Conservation (phyloP, 2,797 vertebrate genomes). For the Muscicapa comitata region DNA sequence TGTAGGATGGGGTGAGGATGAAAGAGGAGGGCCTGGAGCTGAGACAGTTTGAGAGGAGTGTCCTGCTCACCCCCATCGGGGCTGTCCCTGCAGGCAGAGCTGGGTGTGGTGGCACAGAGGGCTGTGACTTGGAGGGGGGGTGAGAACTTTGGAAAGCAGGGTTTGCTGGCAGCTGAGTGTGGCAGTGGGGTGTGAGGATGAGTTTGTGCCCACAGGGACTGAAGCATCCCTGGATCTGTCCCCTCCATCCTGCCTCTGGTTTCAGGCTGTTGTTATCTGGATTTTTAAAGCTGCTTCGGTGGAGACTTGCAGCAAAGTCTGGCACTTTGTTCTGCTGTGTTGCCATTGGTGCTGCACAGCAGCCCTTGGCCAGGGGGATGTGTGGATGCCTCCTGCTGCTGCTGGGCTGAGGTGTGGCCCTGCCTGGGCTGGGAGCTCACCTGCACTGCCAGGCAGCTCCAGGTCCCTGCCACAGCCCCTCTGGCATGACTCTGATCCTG, state of each 20-base stretch:
- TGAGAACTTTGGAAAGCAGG: neutral
- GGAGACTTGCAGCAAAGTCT: neutral
- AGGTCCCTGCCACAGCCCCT: neutral
- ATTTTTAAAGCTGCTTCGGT: neutral
- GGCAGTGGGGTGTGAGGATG: rapidly evolving
- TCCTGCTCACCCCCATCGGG: rapidly evolving
- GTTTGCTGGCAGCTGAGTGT: neutral
- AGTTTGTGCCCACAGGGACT: neutral
- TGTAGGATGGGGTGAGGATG: neutral
- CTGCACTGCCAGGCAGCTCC: rapidly evolving
- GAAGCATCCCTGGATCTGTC: neutral
- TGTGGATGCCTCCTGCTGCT: neutral
- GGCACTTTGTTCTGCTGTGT: neutral
- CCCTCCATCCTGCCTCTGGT: rapidly evolving
- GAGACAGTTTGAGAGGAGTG: neutral
- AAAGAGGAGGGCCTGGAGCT: neutral
- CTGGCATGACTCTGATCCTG: rapidly evolving
- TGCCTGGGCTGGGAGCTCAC: rapidly evolving
- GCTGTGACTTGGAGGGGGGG: neutral
- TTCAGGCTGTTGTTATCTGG: neutral
- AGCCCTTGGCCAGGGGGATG: neutral
- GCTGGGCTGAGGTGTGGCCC: neutral
- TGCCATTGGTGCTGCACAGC: rapidly evolving
- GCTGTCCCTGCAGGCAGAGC: neutral
- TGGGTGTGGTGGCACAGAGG: neutral